Evolutionary conservation across 2,888 invertebrate species (phyloP), one percentile per base, ranked within the genome.

Genomic region (Lobophora halterata): DNA sequence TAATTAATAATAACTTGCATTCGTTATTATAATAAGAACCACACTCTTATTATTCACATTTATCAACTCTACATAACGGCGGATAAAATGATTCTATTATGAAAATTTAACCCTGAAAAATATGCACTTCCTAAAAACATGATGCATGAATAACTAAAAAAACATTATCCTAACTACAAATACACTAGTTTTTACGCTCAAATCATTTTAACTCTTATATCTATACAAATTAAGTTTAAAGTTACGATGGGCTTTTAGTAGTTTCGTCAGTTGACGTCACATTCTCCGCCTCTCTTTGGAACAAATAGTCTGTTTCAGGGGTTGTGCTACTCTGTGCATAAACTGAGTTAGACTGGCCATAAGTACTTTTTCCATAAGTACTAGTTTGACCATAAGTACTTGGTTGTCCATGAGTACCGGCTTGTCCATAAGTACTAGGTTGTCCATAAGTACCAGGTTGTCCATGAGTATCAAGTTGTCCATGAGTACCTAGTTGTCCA

Each of bases 261-360:
- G 81, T 74, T 5, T 78, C 80, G 11, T 79, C 51, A 38, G 76
- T 77, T 3, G 71, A 71, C 2, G 86, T 82, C 12, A 83, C 76
- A 20, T 76, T 61, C 53, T 82, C 64, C 63, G 88, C 69, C 61
- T 88, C 77, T 19, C 90, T 77, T 37, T 88, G 88, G 52, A 89
- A 90, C 40, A 90, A 70, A 55, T 90, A 90, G 53, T 87, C 89
- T 5, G 89, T 90, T 12, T 79, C 87, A 2, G 74, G 82, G 0
- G 86, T 85, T 0, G 85, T 83, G 43, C 71, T 80, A 42, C 69
- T 75, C 21, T 63, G 64, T 9, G 52, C 42, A 11, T 52, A 60
- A 0, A 33, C 41, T 1, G 42, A 12, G 3, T 43, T 47, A 3
- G 41, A 34, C 21, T 49, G 40, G 4, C 30, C 46, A 10, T 41